Conservation (phyloP, 2,888 invertebrate genomes). For the Orthosia incerta region DNA sequence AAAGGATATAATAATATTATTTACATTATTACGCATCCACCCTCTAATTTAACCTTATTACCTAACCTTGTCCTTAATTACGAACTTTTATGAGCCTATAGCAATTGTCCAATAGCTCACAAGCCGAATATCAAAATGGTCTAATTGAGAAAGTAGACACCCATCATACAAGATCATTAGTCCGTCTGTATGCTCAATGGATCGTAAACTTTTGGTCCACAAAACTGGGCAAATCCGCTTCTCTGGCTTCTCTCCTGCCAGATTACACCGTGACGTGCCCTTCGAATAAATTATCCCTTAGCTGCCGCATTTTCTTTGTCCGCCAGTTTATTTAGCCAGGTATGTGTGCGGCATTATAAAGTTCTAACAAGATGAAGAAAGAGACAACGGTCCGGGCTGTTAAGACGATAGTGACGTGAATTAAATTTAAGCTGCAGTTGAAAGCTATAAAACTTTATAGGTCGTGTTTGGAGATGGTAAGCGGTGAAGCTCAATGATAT, state of each 20-base stretch:
- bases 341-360: constrained; percentile 70
- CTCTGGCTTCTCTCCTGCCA: constrained; percentile 62
- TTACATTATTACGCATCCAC: background rate
- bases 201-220: constrained; percentile 45
- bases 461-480: constrained; percentile 1
- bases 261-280: constrained; percentile 65
- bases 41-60: background rate
- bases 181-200: constrained; percentile 55
- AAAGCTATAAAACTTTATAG: constrained; percentile 10
- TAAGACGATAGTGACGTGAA: constrained; percentile 11
- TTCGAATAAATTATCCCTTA: constrained; percentile 81
- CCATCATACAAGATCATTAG: constrained; percentile 54
- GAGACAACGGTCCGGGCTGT: constrained; percentile 40
- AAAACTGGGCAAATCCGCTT: constrained; percentile 39
- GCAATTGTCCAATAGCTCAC: background rate
- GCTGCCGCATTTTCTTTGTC: constrained; percentile 76
- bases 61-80: no score
- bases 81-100: background rate
- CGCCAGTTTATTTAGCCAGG: constrained; percentile 69
- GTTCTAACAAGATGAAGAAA: constrained; percentile 76
- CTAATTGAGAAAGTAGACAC: constrained; percentile 51
- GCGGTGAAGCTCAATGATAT: background rate
- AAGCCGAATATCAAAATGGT: constrained; percentile 44
- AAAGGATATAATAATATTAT: background rate
- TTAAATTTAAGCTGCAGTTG: constrained; percentile 11